Conservation (phyloP, 2,888 invertebrate genomes). For the Rotaria macrura region DNA sequence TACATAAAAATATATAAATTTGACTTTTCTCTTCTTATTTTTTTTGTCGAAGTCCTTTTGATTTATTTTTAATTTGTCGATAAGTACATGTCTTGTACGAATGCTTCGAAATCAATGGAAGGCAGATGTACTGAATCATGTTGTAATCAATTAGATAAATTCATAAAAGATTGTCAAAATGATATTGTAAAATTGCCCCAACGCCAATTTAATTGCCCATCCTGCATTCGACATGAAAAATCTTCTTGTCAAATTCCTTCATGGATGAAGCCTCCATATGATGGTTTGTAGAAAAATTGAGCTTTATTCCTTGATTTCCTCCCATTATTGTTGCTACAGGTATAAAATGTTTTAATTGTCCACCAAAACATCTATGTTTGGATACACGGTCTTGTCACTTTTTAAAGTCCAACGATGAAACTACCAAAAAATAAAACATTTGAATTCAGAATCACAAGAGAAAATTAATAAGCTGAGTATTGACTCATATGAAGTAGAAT, state of each 20-base stretch:
- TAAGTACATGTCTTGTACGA: background rate
- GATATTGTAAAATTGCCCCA: background rate
- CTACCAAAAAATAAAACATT: background rate
- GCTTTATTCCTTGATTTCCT: background rate
- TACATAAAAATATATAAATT: too few relatives aligned
- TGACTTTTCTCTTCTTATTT: background rate
- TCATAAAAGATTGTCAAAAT: background rate
- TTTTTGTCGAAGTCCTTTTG: background rate
- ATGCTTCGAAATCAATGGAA: background rate
- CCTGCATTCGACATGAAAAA: background rate
- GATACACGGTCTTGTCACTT: background rate
- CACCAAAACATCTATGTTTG: background rate
- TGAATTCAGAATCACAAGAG: too few relatives aligned
- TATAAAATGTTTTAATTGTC: conserved; percentile 19
- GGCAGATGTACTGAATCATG: background rate
- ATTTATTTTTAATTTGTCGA: background rate
- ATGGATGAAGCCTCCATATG: background rate
- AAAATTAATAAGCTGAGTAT: too few relatives aligned
- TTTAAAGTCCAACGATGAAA: background rate
- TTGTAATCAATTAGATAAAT: background rate
- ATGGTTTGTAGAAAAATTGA: background rate
- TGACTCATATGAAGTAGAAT: too few relatives aligned
- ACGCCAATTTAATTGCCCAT: conserved; percentile 1
- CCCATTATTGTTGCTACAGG: background rate
- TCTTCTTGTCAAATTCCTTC: background rate